A percentile compares a stretch with the other conserved stretches of the same genome.
Conservation (phyloP, 2,113 vertebrate species). For the Clarias macrocephalus region DNA sequence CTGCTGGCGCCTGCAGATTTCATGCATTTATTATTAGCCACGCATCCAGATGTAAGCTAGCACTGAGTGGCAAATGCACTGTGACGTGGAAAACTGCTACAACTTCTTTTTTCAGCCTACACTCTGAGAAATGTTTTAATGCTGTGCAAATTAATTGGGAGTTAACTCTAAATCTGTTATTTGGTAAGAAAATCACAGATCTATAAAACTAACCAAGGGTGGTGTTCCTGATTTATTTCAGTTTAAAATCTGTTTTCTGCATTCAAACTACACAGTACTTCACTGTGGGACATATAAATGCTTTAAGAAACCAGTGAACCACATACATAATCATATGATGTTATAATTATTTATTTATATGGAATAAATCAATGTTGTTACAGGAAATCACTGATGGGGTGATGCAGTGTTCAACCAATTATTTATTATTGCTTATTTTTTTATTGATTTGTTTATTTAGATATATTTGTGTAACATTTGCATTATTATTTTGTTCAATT, state of each 20-base stretch:
- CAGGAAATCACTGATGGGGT: not conserved
- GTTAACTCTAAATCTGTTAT: not conserved
- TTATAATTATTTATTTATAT: not conserved
- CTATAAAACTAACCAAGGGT: not conserved
- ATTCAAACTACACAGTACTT: not conserved
- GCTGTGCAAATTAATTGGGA: not conserved
- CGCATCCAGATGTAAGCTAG: slow-evolving; percentile 3
- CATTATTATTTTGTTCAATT: not conserved
- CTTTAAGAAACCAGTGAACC: not conserved
- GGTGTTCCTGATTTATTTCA: not conserved
- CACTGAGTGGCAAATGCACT: slow-evolving; percentile 26
- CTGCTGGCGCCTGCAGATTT: slow-evolving; percentile 25
- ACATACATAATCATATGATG: not conserved
- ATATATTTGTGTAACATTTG: not conserved
- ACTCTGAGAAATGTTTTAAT: not conserved
- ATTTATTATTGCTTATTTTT: too few relatives aligned
- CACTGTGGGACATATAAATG: not conserved
- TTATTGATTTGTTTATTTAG: not conserved
- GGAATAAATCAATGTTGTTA: not conserved
- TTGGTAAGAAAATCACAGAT: not conserved
- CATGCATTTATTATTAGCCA: slow-evolving; percentile 47
- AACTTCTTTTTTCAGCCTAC: not conserved
- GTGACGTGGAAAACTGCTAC: not conserved
- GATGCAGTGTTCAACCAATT: too few relatives aligned
- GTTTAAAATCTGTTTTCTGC: not conserved